Evolutionary conservation across 2,888 invertebrate species (phyloP), one percentile per base, ranked within the genome.

Genomic region (Cremastinae sp.): DNA sequence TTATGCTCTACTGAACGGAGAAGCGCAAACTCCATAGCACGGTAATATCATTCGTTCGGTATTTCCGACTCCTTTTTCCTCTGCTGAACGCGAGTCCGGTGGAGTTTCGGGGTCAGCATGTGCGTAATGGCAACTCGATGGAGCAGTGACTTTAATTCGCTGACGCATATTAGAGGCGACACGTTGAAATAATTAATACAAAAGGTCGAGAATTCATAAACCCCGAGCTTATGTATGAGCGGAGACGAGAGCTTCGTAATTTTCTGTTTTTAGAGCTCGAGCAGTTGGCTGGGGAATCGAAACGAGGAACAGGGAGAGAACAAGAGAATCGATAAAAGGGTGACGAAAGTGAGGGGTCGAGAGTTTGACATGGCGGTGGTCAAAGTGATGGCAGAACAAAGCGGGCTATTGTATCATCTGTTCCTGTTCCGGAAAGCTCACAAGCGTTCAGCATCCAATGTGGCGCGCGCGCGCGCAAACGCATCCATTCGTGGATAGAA

Each of bases 321-420:
- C 78, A 77, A 70, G 74, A 43, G 70, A 77, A 74, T 74, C 77
- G 74, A 77, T 77, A 77, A 77, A 76, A 77, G 77, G 77, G 77
- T 74, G 77, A 65, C 74, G 61, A 77, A 70, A 74, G 77, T 66
- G 77, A 70, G 77, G 77, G 77, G 74, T 56, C 74, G 74, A 70
- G 70, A 74, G 73, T 79, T 79, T 79, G 79, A 79, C 79, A 78
- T 74, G 75, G 59, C 73, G 73, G 79, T 78, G 74, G 78, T 79
- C 66, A 69, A 75, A 74, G 68, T 72, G 78, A 79, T 73, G 78
- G 74, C 64, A 71, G 78, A 53, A 79, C 78, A 79, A 75, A 75
- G 79, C 73, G 69, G 64, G 62, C 66, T 71, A 75, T 79, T 78
- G 78, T 78, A 75, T 78, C 78, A 75, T 75, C 75, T 75, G 75